phyloP scores from a whole-genome alignment of 1,140 invertebrate species.

The Drosophila melanica region DNA sequence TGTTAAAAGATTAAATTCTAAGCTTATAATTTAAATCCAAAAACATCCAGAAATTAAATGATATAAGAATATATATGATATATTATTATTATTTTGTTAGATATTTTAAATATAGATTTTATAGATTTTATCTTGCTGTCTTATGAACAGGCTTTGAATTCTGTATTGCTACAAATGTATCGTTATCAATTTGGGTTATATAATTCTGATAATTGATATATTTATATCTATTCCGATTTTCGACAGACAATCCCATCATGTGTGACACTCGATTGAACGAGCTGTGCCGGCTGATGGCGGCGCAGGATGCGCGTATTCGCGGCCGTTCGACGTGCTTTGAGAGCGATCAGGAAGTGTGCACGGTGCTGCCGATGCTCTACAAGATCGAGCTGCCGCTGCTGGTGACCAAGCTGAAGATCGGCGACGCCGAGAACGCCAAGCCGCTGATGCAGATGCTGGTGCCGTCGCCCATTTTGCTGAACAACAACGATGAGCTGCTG shows the following conservation, averaged over 20 bases:
- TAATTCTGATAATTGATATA: too few species aligned
- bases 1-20: too few species aligned
- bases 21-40: too few species aligned
- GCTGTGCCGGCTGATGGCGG: conserved; percentile 87
- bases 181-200: too few species aligned
- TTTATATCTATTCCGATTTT: neutral
- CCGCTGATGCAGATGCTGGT: conserved; percentile 65
- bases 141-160: too few species aligned
- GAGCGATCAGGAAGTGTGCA: conserved; percentile 84
- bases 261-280: conserved; percentile 89
- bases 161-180: too few species aligned
- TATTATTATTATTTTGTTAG: too few species aligned
- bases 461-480: conserved; percentile 64
- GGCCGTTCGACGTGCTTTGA: conserved; percentile 86
- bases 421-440: conserved; percentile 56
- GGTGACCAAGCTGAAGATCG: conserved; percentile 53
- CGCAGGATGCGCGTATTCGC: conserved; percentile 88
- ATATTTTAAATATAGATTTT: too few species aligned
- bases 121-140: too few species aligned
- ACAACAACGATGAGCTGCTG: conserved; percentile 75
- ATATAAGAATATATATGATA: too few species aligned
- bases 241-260: conserved; percentile 90
- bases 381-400: conserved; percentile 65
- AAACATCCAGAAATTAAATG: too few species aligned
- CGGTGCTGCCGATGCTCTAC: conserved; percentile 84